Evolutionary conservation across 2,888 invertebrate species (phyloP), one percentile per base, ranked within the genome.

Genomic region (Pegoplata infirma): DNA sequence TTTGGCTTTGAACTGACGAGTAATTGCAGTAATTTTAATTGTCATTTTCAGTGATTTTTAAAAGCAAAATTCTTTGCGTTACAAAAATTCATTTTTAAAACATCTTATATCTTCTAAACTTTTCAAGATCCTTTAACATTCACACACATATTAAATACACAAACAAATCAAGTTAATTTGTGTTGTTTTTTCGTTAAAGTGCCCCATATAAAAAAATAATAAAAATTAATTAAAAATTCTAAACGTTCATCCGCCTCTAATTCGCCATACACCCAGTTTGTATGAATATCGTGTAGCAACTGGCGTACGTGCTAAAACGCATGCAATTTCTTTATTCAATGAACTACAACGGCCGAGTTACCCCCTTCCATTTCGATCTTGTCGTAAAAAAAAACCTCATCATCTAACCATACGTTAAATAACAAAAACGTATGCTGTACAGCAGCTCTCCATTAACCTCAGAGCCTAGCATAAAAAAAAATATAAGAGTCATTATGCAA

Each of bases 291-390:
- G 21, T 55, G 61, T 47, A 69, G 58, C 72, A 78, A 75, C 72
- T 75, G 88, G 88, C 86, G 86, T 88, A 88, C 88, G 88, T 88
- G 88, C 87, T 81, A 87, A 88, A 86, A 86, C 84, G 85, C 88
- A 88, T 88, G 89, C 87, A 86, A 81, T 72, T 80, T 82, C 76
- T 79, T 71, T 75, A 67, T 55, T 67, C 59, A 72, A 69, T 78
- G 58, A 74, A 74, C 69, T 75, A 69, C 71, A 75, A 67, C 67
- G 28, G 49, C 55, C 25, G 23, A 40, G 1, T 2, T n/a, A 3
- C 19, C 49, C 10, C 17, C 49, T 17, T 55, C 8, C 56, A n/a
- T n/a, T n/a, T n/a, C 40, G 23, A 32, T 4, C 12, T 14, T 47
- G 23, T 21, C 61, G 16, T 25, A 32, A 14, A n/a, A n/a, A n/a